Evolutionary conservation across 2,113 vertebrate genomes (phyloP).

Genomic region (Regulus satrapa): DNA sequence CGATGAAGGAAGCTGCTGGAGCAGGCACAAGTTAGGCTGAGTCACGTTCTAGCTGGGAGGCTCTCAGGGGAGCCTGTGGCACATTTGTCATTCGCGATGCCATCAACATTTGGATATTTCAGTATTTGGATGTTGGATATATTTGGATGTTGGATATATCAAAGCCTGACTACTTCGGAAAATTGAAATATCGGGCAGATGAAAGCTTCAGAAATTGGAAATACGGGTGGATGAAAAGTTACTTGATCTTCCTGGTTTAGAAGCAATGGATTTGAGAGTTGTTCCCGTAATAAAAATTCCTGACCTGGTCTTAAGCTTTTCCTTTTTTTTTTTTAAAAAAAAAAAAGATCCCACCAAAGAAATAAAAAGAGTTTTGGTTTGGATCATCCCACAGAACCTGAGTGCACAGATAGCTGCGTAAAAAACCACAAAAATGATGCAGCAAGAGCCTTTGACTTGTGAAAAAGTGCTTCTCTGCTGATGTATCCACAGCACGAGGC

Average conservation of each 20-base stretch:
- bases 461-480: background rate
- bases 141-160: background rate
- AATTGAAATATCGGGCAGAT: background rate
- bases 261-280: background rate
- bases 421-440: background rate
- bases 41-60: background rate
- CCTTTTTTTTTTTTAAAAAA: background rate
- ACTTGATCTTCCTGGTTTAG: rapidly evolving
- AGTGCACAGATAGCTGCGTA: background rate
- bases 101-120: background rate
- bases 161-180: background rate
- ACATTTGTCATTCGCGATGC: background rate
- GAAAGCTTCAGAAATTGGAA: background rate
- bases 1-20: background rate
- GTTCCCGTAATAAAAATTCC: background rate
- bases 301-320: background rate
- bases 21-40: background rate
- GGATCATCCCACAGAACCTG: background rate
- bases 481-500: background rate
- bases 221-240: background rate
- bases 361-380: background rate
- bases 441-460: background rate
- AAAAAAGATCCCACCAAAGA: background rate
- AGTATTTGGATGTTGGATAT: no score
- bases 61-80: background rate